A percentile compares a stretch with the other conserved stretches of the same genome.
Evolutionary conservation across 64 coral and sea anemone genomes (phyloP).

Genomic region (Stylophora pistillata): DNA sequence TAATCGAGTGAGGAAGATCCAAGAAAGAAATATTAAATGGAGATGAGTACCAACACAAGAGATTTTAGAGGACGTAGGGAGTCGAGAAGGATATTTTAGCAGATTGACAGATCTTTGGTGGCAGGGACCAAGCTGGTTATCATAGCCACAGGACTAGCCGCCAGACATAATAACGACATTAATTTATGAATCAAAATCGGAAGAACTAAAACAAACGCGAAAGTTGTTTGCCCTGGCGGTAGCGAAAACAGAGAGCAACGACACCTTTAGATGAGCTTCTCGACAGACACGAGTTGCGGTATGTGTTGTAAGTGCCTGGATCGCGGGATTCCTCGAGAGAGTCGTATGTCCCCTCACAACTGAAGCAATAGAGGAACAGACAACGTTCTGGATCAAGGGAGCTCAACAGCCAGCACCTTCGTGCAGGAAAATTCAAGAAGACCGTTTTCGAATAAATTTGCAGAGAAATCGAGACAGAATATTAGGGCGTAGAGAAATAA

Average conservation of each 20-base stretch:
- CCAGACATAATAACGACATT: neutral
- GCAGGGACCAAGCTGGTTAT: constrained; percentile 24
- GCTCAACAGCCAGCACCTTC: neutral
- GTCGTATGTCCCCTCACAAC: too few species aligned
- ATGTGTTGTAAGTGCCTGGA: constrained; percentile 32
- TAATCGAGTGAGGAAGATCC: constrained; percentile 39
- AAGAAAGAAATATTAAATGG: constrained; percentile 15
- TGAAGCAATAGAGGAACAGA: too few species aligned
- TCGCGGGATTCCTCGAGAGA: too few species aligned
- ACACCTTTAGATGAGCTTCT: constrained; percentile 32
- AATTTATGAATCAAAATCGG: too few species aligned
- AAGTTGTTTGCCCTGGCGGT: neutral
- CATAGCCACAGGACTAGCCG: constrained; percentile 12
- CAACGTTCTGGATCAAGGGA: neutral
- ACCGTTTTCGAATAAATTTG: neutral
- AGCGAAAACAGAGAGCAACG: neutral
- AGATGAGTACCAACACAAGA: constrained; percentile 13
- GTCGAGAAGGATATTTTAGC: neutral
- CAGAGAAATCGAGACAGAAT: too few species aligned
- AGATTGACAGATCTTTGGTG: neutral
- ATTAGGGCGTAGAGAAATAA: too few species aligned
- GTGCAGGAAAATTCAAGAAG: too few species aligned
- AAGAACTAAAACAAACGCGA: neutral
- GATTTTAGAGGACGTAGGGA: constrained; percentile 46
- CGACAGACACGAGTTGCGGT: constrained; percentile 6